Evolutionary conservation across 2,113 vertebrate species (phyloP).

Genomic region (Trogon melanurus): DNA sequence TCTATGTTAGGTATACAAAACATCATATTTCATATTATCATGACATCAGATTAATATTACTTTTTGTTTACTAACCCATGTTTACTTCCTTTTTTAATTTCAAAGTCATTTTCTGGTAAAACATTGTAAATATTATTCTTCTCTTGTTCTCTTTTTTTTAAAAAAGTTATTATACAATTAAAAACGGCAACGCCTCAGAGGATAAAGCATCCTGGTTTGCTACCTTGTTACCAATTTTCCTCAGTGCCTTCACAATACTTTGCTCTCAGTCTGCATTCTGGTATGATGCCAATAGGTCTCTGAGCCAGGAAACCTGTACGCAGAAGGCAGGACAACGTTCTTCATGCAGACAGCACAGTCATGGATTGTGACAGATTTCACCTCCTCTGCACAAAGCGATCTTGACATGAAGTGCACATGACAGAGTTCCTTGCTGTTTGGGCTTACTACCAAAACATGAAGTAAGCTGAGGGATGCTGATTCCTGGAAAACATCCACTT

Average conservation of each 20-base stretch:
- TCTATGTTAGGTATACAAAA: background rate
- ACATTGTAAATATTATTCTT: background rate
- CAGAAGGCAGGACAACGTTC: background rate
- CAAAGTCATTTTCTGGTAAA: background rate
- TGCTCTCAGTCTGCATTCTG: background rate
- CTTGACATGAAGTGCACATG: background rate
- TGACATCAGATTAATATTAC: background rate
- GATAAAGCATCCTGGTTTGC: background rate
- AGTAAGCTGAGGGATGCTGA: background rate
- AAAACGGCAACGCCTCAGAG: background rate
- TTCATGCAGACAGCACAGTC: background rate
- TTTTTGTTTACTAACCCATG: background rate
- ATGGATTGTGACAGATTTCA: background rate
- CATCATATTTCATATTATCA: background rate
- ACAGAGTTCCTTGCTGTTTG: background rate
- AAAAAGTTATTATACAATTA: background rate
- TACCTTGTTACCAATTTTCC: background rate
- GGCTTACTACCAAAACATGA: slow-evolving; percentile 1
- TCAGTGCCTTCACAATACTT: background rate
- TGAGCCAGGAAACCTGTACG: background rate
- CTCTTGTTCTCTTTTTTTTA: background rate
- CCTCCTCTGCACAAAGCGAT: background rate
- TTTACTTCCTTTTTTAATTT: background rate
- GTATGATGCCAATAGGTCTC: background rate
- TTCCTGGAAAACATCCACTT: background rate